Evolutionary conservation across 2,113 vertebrate genomes (phyloP).

Genomic region (Stomatorhinus ivindoensis): DNA sequence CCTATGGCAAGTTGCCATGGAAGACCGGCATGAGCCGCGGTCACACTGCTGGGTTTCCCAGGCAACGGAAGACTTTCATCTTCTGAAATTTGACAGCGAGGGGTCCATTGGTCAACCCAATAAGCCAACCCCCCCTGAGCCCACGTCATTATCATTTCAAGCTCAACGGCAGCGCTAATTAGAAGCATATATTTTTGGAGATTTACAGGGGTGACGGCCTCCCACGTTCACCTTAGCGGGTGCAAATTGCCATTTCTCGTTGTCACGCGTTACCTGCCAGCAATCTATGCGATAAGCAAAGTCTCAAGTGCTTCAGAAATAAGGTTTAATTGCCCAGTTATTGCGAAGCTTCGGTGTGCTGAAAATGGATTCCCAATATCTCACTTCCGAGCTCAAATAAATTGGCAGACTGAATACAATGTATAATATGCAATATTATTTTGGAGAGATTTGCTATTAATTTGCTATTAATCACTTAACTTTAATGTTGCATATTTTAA

Average conservation of each 20-base stretch:
- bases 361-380: not conserved
- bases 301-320: not conserved
- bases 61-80: slow-evolving; percentile 22
- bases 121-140: not conserved
- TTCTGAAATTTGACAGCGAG: slow-evolving; percentile 15
- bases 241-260: not conserved
- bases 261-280: not conserved
- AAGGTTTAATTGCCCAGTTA: slow-evolving; percentile 1
- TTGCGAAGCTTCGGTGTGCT: not conserved
- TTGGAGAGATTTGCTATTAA: not conserved
- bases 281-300: not conserved
- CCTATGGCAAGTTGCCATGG: not conserved
- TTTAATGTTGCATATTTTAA: not conserved
- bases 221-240: not conserved
- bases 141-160: slow-evolving; percentile 17
- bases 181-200: slow-evolving; percentile 21
- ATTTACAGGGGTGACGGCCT: slow-evolving; percentile 9
- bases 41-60: slow-evolving; percentile 16
- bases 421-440: not conserved
- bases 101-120: slow-evolving; percentile 24
- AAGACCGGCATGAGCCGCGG: not conserved
- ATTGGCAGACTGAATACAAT: not conserved
- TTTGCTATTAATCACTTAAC: not conserved
- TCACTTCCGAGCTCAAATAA: not conserved
- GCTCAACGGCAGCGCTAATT: slow-evolving; percentile 21